phyloP scores from a whole-genome alignment of 2,888 invertebrate species.

The Aphidoletes aphidimyza region DNA sequence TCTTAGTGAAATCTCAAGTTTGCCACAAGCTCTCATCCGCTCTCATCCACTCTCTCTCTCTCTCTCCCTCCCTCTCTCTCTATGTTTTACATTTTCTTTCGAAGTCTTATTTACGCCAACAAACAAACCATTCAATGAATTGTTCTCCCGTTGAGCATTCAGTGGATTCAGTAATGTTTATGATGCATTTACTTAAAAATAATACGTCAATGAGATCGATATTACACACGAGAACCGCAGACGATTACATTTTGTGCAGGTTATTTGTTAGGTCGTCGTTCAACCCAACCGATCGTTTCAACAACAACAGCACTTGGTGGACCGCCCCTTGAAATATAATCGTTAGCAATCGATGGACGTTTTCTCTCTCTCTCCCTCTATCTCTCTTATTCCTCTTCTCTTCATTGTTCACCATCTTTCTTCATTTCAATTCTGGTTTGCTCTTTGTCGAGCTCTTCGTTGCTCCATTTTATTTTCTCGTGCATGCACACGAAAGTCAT shows the following conservation, averaged over 20 bases:
- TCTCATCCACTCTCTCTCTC: no score
- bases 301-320: background rate
- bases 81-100: no score
- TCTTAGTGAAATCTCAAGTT: background rate
- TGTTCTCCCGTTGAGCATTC: conserved; percentile 4
- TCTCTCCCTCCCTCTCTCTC: no score
- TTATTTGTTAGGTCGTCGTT: conserved; percentile 5
- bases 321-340: no score
- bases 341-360: background rate
- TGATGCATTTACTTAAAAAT: conserved; percentile 25
- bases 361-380: background rate
- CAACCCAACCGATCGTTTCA: background rate
- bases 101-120: no score
- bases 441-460: no score
- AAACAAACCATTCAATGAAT: background rate
- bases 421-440: no score
- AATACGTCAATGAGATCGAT: conserved; percentile 30
- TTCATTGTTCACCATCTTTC: no score
- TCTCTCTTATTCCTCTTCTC: no score
- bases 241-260: background rate
- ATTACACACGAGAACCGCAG: background rate
- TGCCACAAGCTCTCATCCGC: background rate
- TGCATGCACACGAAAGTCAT: background rate
- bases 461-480: no score
- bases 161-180: background rate